Evolutionary conservation across 2,797 vertebrate genomes (phyloP).

Genomic region (Diglossa cyanea): DNA sequence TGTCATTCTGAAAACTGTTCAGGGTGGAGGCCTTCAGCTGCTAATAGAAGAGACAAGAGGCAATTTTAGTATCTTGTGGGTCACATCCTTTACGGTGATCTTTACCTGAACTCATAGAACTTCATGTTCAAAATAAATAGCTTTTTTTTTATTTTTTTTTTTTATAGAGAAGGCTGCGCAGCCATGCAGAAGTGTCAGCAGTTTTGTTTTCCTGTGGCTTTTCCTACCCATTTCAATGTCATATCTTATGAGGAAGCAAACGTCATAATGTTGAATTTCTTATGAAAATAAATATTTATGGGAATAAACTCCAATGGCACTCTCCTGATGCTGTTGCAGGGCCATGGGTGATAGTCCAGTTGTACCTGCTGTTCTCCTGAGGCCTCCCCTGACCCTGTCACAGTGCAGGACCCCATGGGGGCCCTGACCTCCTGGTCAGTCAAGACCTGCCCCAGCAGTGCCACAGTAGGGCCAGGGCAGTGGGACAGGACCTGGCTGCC

Average conservation of each 20-base stretch:
- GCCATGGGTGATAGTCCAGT: rapidly evolving
- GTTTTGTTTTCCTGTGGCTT: constrained; percentile 4
- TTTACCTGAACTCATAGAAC: constrained; percentile 48
- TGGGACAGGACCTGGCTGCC: neutral
- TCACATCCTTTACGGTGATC: constrained; percentile 48
- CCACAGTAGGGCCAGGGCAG: neutral
- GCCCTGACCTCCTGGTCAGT: rapidly evolving
- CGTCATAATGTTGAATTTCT: neutral
- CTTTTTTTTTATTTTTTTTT: neutral
- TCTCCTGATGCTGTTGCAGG: neutral
- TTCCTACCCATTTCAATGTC: neutral
- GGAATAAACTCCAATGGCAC: rapidly evolving
- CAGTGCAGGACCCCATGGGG: rapidly evolving
- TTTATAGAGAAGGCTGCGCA: neutral
- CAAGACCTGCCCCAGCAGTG: neutral
- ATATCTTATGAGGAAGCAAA: neutral
- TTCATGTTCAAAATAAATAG: constrained; percentile 57
- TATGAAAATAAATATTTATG: neutral
- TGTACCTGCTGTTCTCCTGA: rapidly evolving
- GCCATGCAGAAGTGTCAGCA: constrained; percentile 35
- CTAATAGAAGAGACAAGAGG: constrained; percentile 30
- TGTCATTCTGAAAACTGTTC: neutral
- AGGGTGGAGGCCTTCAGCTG: constrained; percentile 6
- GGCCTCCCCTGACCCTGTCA: neutral
- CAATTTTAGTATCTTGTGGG: constrained; percentile 28